phyloP scores from a whole-genome alignment of 2,888 invertebrate species.

The Colletes collaris region DNA sequence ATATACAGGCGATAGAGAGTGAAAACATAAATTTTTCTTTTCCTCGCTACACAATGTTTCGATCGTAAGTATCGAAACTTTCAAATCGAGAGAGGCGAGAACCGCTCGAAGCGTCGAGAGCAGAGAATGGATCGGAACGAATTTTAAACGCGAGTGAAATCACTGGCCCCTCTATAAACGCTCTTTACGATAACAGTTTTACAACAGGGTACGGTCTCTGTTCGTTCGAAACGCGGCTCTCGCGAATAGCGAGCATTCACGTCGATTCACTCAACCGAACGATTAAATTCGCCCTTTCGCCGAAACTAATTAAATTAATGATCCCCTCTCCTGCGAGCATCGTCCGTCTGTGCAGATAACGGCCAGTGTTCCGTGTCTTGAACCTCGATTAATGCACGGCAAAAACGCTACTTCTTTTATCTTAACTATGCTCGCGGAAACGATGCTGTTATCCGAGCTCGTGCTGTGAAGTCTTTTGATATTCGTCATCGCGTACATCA shows the following conservation, averaged over 20 bases:
- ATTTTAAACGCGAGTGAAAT: constrained; percentile 30
- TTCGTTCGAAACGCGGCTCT: constrained; percentile 1
- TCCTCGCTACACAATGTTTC: too few relatives aligned
- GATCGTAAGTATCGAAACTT: not conserved
- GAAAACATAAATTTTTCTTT: too few relatives aligned
- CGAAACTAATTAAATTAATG: constrained; percentile 70
- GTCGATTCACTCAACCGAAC: constrained; percentile 51
- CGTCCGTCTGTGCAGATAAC: constrained; percentile 55
- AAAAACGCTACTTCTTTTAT: constrained; percentile 19
- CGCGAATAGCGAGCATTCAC: constrained; percentile 58
- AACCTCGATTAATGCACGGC: not conserved
- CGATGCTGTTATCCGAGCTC: constrained; percentile 11
- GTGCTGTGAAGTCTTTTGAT: constrained; percentile 4
- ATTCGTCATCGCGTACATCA: not conserved
- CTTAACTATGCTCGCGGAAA: constrained; percentile 6
- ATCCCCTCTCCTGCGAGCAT: constrained; percentile 36
- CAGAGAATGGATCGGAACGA: constrained; percentile 15
- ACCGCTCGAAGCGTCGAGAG: not conserved
- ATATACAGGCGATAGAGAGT: too few relatives aligned
- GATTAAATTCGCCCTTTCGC: constrained; percentile 64
- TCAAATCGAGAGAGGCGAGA: not conserved
- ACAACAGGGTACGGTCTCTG: constrained; percentile 26
- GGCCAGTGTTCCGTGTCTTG: constrained; percentile 14
- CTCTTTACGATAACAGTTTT: constrained; percentile 24
- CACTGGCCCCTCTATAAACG: constrained; percentile 13